Evolutionary conservation across 92 coral and sea anemone genomes (phyloP).

Genomic region (Heliopora coerulea): DNA sequence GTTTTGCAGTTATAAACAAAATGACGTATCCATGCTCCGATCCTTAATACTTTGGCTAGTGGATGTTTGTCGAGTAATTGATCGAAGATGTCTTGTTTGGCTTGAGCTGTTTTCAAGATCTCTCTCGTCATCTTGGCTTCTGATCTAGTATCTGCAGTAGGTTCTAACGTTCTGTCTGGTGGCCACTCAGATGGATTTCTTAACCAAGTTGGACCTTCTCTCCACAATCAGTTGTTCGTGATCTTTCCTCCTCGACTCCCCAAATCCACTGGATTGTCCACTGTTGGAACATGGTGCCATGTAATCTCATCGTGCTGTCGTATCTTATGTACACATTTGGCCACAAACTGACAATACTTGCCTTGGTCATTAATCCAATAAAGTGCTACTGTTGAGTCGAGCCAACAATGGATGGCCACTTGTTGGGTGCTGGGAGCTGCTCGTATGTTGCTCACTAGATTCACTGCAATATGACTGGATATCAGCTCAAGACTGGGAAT

Average conservation of each 20-base stretch:
- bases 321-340: conserved; percentile 12
- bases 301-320: background rate
- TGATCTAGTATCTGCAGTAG: conserved; percentile 37
- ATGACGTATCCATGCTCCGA: conserved; percentile 48
- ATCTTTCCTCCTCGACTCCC: conserved; percentile 13
- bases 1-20: conserved; percentile 37
- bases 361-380: conserved; percentile 28
- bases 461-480: conserved; percentile 38
- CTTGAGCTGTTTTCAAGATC: conserved; percentile 10
- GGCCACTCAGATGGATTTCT: conserved; percentile 39
- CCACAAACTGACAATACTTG: conserved; percentile 25
- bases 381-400: conserved; percentile 30
- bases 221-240: background rate
- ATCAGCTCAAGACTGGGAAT: conserved; percentile 47
- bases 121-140: conserved; percentile 49
- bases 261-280: background rate
- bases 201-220: conserved; percentile 11
- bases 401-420: conserved; percentile 37
- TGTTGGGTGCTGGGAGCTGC: conserved; percentile 31
- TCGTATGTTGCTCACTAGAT: conserved; percentile 33
- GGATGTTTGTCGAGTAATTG: conserved; percentile 32
- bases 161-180: conserved; percentile 40
- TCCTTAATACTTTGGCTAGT: conserved; percentile 33
- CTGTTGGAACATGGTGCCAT: conserved; percentile 17
- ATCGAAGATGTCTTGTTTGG: conserved; percentile 11